These are phyloP conservation scores for Ectemnius lituratus DNA, from an alignment of 2,888 invertebrate genomes.

Conservation along the genomic window DNA sequence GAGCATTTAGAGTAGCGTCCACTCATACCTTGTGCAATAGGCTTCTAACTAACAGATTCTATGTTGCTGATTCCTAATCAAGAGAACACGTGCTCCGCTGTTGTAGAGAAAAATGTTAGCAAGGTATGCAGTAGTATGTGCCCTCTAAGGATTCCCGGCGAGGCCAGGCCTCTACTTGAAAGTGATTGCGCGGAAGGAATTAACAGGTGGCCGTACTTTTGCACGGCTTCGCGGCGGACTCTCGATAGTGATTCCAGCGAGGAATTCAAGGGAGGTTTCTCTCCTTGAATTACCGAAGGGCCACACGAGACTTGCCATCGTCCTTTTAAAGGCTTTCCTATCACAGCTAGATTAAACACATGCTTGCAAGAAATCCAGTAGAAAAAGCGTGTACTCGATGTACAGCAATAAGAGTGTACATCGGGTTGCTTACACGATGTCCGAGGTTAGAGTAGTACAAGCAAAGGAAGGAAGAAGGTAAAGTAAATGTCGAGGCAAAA, in stretches of 20 bases:
- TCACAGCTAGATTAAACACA: too few relatives aligned
- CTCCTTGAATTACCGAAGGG: slow-evolving; percentile 58
- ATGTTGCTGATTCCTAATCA: slow-evolving; percentile 11
- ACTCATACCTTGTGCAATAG: slow-evolving; percentile 14
- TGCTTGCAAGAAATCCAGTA: too few relatives aligned
- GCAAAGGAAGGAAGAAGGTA: not conserved
- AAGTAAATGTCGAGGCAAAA: slow-evolving; percentile 28
- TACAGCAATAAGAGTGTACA: not conserved
- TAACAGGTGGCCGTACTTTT: slow-evolving; percentile 32
- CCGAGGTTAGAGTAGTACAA: not conserved
- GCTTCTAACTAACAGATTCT: slow-evolving; percentile 12
- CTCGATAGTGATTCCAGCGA: slow-evolving; percentile 42
- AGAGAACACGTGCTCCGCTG: not conserved
- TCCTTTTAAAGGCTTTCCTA: not conserved
- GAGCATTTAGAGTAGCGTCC: slow-evolving; percentile 17
- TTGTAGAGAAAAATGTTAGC: too few relatives aligned
- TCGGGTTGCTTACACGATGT: not conserved
- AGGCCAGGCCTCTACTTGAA: not conserved
- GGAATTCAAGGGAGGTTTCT: slow-evolving; percentile 48
- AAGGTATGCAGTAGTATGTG: not conserved
- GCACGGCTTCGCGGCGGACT: slow-evolving; percentile 49
- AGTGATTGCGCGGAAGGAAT: slow-evolving; percentile 18
- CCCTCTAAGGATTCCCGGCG: not conserved
- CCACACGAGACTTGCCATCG: slow-evolving; percentile 25
- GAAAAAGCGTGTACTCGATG: not conserved